Evolutionary conservation across 2,113 vertebrate genomes (phyloP).

Genomic region (Eudorcas thomsonii): DNA sequence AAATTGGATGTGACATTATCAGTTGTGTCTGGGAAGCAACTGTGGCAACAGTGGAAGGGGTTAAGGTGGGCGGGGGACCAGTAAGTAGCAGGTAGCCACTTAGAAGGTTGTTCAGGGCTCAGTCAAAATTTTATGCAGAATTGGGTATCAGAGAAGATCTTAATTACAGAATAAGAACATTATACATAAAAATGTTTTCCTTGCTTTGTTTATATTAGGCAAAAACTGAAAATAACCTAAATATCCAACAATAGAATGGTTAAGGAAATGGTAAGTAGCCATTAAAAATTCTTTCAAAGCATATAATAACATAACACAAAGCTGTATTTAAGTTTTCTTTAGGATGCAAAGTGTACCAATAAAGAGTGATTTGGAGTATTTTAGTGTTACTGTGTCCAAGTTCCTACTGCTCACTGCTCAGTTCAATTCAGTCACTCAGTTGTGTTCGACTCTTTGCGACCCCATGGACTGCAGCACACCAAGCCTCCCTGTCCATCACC

Average conservation of each 20-base stretch:
- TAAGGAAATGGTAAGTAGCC: neutral
- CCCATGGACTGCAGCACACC: neutral
- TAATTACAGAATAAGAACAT: neutral
- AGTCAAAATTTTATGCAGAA: neutral
- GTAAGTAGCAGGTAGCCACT: neutral
- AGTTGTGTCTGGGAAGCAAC: neutral
- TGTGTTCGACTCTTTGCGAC: rapidly evolving
- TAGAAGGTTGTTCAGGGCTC: neutral
- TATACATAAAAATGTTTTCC: neutral
- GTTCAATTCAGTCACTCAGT: neutral
- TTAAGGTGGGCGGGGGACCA: neutral
- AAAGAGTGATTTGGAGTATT: neutral
- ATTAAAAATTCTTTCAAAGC: neutral
- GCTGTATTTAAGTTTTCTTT: neutral
- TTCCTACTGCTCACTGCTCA: neutral
- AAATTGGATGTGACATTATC: neutral
- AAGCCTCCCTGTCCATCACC: neutral
- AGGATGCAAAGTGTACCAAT: neutral
- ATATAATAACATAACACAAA: neutral
- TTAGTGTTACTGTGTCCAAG: too few species aligned
- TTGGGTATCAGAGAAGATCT: neutral
- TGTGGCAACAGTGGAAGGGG: neutral
- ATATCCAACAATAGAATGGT: neutral
- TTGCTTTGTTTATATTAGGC: neutral
- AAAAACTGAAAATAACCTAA: neutral